Conservation (phyloP, 2,888 invertebrate species). For the Trissolcus brochymenae region DNA sequence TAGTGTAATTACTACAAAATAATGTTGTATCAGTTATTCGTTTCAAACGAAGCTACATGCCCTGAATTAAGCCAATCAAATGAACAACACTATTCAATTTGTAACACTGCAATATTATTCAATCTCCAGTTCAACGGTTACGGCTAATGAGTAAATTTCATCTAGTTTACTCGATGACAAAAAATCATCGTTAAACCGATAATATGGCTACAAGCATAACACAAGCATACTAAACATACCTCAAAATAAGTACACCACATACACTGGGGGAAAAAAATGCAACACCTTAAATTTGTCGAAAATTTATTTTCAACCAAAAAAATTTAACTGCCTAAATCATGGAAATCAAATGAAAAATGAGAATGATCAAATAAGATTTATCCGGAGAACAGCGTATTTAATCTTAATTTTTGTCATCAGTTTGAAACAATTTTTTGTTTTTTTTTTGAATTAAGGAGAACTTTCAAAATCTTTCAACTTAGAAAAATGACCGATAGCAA, state of each 20-base stretch:
- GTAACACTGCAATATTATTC: constrained; percentile 29
- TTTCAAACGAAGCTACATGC: constrained; percentile 18
- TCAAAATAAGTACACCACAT: constrained; percentile 5
- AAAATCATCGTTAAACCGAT: constrained; percentile 13
- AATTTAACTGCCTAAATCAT: too few relatives aligned
- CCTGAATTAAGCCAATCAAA: constrained; percentile 21
- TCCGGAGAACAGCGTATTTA: too few relatives aligned
- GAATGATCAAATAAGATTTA: too few relatives aligned
- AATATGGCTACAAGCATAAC: constrained; percentile 1
- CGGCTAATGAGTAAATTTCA: constrained; percentile 32
- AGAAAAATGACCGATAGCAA: too few relatives aligned
- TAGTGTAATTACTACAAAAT: constrained; percentile 18
- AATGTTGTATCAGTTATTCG: constrained; percentile 22
- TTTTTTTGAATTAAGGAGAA: too few relatives aligned
- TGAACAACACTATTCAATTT: constrained; percentile 37
- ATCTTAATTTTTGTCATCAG: too few relatives aligned
- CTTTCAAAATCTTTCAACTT: too few relatives aligned
- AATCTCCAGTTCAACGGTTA: constrained; percentile 23
- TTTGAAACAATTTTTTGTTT: too few relatives aligned
- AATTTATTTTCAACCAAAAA: too few relatives aligned
- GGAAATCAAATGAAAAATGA: too few relatives aligned
- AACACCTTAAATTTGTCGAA: too few relatives aligned
- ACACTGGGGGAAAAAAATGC: too few relatives aligned
- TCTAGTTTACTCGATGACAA: constrained; percentile 1
- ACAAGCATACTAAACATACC: background rate